Conservation (phyloP, 2,113 vertebrate species). For the Turdus rufiventris region DNA sequence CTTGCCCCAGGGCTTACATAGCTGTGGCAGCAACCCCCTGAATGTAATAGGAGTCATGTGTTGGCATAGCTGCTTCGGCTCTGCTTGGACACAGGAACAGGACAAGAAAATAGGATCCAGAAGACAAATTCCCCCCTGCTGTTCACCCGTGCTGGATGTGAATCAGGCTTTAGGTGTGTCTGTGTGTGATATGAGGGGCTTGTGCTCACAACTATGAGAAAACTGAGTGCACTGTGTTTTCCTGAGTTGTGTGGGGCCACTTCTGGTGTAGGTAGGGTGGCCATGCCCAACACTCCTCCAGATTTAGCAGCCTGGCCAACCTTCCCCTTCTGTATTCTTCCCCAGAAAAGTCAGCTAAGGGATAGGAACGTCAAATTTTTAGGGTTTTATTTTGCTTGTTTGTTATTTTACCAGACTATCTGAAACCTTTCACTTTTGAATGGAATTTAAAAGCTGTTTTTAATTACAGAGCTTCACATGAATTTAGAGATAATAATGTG, state of each 20-base stretch:
- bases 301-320: background rate
- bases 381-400: background rate
- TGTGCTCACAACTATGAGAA: rapidly evolving
- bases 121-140: background rate
- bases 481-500: background rate
- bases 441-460: background rate
- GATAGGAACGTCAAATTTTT: background rate
- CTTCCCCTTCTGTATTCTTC: background rate
- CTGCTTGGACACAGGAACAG: background rate
- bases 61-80: background rate
- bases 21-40: background rate
- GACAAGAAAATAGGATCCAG: background rate
- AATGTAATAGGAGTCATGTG: background rate
- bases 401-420: background rate
- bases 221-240: background rate
- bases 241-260: rapidly evolving
- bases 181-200: background rate
- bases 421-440: background rate
- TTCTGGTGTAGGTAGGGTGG: background rate
- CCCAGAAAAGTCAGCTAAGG: background rate
- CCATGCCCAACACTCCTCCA: rapidly evolving
- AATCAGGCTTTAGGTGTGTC: background rate
- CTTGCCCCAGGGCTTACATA: background rate
- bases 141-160: background rate
- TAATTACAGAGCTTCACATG: background rate